phyloP scores from a whole-genome alignment of 2,888 invertebrate genomes.

The Eilema sororculum region DNA sequence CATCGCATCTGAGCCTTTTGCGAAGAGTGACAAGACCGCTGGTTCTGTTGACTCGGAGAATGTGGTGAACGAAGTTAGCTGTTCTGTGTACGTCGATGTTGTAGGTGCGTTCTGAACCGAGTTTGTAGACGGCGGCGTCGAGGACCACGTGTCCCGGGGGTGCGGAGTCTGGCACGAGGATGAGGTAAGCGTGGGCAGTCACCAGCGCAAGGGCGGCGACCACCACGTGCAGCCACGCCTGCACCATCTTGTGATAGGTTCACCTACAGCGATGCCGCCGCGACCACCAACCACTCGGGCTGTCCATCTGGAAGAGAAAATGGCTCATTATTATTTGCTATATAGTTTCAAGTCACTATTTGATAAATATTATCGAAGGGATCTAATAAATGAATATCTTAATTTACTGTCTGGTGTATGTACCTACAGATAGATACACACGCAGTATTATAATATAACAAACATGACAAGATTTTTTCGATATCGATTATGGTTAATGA shows the following conservation, averaged over 20 bases:
- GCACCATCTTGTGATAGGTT: constrained; percentile 64
- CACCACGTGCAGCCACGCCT: constrained; percentile 67
- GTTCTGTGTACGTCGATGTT: constrained; percentile 93
- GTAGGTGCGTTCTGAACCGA: constrained; percentile 93
- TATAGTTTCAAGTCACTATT: too few relatives aligned
- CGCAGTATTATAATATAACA: too few relatives aligned
- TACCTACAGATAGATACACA: too few relatives aligned
- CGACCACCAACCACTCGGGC: constrained; percentile 64
- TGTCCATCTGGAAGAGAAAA: constrained; percentile 72
- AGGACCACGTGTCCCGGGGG: constrained; percentile 90
- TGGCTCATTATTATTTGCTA: neutral
- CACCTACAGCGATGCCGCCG: constrained; percentile 82
- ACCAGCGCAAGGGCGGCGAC: constrained; percentile 67
- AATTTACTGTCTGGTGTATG: too few relatives aligned
- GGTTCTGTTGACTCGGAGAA: constrained; percentile 91
- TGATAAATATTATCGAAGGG: too few relatives aligned
- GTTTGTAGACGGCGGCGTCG: constrained; percentile 93
- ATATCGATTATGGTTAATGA: too few relatives aligned
- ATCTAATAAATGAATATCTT: too few relatives aligned
- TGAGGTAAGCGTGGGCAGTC: constrained; percentile 82
- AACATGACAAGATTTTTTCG: too few relatives aligned
- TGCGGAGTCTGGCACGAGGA: constrained; percentile 87
- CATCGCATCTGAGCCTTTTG: constrained; percentile 92
- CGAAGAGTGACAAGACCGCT: constrained; percentile 92
- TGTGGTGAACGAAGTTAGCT: constrained; percentile 93